Evolutionary conservation across 1,140 invertebrate genomes (phyloP).

Genomic region (Phocides pigmalion): DNA sequence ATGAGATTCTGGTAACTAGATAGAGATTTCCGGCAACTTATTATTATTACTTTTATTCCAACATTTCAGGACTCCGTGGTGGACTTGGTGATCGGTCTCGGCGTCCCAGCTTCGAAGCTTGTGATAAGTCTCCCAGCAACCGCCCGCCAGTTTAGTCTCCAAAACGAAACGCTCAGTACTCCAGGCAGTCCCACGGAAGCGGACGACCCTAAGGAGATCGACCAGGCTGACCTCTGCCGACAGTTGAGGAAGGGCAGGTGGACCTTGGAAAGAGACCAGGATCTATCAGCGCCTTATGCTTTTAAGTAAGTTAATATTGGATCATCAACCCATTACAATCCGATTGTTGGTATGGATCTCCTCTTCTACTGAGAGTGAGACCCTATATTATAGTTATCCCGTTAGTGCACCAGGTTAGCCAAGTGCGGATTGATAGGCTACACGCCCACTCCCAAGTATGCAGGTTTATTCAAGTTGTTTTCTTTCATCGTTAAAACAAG

Average conservation of each 20-base stretch:
- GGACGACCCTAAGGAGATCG: slow-evolving; percentile 83
- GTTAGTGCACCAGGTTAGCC: too few relatives aligned
- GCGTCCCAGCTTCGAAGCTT: slow-evolving; percentile 88
- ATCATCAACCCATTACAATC: too few relatives aligned
- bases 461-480: too few relatives aligned
- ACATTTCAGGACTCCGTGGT: slow-evolving; percentile 88
- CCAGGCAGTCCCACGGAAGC: slow-evolving; percentile 87
- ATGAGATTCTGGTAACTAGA: too few relatives aligned
- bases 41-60: neutral
- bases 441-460: too few relatives aligned
- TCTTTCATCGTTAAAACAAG: too few relatives aligned
- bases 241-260: slow-evolving; percentile 86
- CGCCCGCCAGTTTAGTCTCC: slow-evolving; percentile 87
- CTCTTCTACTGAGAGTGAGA: too few relatives aligned
- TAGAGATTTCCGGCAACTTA: too few relatives aligned
- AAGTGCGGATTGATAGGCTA: too few relatives aligned
- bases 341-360: neutral
- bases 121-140: slow-evolving; percentile 88
- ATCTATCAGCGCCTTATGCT: slow-evolving; percentile 91
- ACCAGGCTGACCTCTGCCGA: slow-evolving; percentile 87
- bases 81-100: slow-evolving; percentile 89
- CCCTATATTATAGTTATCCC: too few relatives aligned
- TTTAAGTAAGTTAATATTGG: slow-evolving; percentile 84
- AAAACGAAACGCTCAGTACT: slow-evolving; percentile 86
- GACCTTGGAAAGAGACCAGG: slow-evolving; percentile 91